Evolutionary conservation across 2,797 vertebrate genomes (phyloP).

Genomic region (Coracias cyanogaster): DNA sequence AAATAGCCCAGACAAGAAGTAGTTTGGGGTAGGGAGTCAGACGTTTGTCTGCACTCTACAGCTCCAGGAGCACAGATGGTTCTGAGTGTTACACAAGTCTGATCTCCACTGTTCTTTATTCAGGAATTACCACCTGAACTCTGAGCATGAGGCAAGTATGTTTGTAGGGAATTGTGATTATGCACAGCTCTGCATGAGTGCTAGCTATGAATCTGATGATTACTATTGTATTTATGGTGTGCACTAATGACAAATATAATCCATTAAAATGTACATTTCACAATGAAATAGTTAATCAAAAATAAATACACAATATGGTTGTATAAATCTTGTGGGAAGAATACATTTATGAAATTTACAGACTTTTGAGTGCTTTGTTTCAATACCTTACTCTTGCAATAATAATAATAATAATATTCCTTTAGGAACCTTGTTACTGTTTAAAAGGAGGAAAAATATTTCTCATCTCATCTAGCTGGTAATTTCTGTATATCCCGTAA

Average conservation of each 20-base stretch:
- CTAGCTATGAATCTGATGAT: constrained; percentile 39
- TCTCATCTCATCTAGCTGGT: not conserved
- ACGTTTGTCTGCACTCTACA: not conserved
- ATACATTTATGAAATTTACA: not conserved
- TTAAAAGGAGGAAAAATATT: not conserved
- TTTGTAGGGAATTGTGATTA: constrained; percentile 55
- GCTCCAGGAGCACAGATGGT: constrained; percentile 55
- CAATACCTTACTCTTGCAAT: not conserved
- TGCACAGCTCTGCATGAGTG: constrained; percentile 50
- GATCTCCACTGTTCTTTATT: constrained; percentile 65
- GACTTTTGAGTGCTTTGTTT: not conserved
- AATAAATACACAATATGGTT: constrained; percentile 10
- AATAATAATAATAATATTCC: not conserved
- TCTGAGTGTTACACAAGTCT: constrained; percentile 60
- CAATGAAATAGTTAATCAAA: not conserved
- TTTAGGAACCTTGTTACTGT: not conserved
- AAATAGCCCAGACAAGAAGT: constrained; percentile 4
- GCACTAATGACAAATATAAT: constrained; percentile 38
- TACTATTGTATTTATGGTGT: constrained; percentile 27
- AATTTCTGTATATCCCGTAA: not conserved
- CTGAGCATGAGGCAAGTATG: constrained; percentile 30
- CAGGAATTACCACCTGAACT: constrained; percentile 58
- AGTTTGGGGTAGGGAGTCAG: constrained; percentile 9
- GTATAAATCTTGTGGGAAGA: not conserved
- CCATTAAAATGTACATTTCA: not conserved